These are phyloP conservation scores for Autographa pulchrina DNA, from an alignment of 2,888 invertebrate species.

Conservation along the genomic window DNA sequence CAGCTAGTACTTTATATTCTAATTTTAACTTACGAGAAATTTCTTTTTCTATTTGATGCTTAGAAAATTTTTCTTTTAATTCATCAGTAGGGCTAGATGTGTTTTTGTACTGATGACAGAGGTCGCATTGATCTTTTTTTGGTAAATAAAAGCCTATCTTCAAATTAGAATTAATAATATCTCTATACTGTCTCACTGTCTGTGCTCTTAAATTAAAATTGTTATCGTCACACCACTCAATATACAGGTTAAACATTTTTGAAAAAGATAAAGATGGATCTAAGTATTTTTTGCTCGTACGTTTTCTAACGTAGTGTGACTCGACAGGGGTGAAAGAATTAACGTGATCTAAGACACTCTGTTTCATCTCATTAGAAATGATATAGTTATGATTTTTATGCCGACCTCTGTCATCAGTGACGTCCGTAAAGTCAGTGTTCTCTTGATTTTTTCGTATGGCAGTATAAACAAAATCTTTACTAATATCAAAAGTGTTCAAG, in stretches of 20 bases:
- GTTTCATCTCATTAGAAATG: slow-evolving; percentile 33
- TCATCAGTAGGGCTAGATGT: slow-evolving; percentile 19
- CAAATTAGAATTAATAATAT: slow-evolving; percentile 22
- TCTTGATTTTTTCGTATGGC: slow-evolving; percentile 13
- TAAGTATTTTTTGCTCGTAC: slow-evolving; percentile 35
- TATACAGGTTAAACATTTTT: slow-evolving; percentile 39
- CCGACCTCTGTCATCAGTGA: slow-evolving; percentile 35
- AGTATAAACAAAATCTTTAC: slow-evolving; percentile 24
- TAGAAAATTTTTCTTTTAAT: slow-evolving; percentile 22
- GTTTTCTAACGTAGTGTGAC: slow-evolving; percentile 33
- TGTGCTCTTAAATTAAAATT: too few relatives aligned
- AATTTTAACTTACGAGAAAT: slow-evolving; percentile 30
- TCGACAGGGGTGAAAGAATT: slow-evolving; percentile 30
- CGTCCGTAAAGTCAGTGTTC: slow-evolving; percentile 19
- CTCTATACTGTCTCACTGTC: slow-evolving; percentile 8
- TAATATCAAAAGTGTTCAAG: slow-evolving; percentile 20
- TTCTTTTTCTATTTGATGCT: slow-evolving; percentile 31
- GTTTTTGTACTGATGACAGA: slow-evolving; percentile 14
- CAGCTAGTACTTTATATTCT: slow-evolving; percentile 25
- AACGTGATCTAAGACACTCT: slow-evolving; percentile 41
- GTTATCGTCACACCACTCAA: slow-evolving; percentile 26
- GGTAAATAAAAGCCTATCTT: slow-evolving; percentile 37
- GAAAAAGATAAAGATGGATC: slow-evolving; percentile 35
- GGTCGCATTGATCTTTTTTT: slow-evolving; percentile 7
- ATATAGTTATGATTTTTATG: slow-evolving; percentile 29